Base-by-base conservation (phyloP, 2,888 invertebrate species). In the Brenthis ino region DNA sequence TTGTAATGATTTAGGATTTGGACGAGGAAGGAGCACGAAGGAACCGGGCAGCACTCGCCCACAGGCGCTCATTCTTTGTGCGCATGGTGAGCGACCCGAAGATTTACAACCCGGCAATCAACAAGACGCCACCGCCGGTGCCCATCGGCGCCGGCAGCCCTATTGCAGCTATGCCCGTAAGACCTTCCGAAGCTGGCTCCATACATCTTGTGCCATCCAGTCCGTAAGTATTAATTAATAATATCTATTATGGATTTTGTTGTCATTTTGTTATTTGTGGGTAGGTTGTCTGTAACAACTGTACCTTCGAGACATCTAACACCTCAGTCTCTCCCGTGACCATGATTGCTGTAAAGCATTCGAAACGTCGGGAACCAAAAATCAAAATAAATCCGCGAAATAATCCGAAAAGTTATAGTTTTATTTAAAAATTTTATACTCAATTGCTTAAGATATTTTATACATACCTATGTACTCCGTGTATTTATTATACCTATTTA, bases 21-120 rank as follows among this genome's bases (percentile, higher is more conserved):
- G 95, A 95, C 76, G 96, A 96, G 74, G 95, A 96, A 69, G 91
- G 96, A 57, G 95, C 96, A 77, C 94, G 95, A 69, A 96, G 96
- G 83, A 94, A 95, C 83, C 95, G 95, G 78, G 96, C 97, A 68
- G 96, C 96, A 6, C 89, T 99, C 81, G 97, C 97, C 11, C 96
- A 98, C 88, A 98, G 98, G 89, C 95, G 99, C 65, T 98, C 98
- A 14, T 98, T 98, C 94, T 98, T 99, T 90, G 99, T 99, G 68
- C 96, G 99, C 63, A 99, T 99, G 99, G 98, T 98, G 74, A 97
- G 97, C 86, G 99, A 99, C 93, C 98, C 99, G 2, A 99, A 98
- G 89, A 97, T 99, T 80, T 98, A 98, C 93, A 98, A 98, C 91
- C 98, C 98, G 48, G 97, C 97, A 71, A 98, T 98, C 81, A 96